Base-by-base conservation (phyloP, 1,140 invertebrate genomes). In the Rhagoletis pomonella region DNA sequence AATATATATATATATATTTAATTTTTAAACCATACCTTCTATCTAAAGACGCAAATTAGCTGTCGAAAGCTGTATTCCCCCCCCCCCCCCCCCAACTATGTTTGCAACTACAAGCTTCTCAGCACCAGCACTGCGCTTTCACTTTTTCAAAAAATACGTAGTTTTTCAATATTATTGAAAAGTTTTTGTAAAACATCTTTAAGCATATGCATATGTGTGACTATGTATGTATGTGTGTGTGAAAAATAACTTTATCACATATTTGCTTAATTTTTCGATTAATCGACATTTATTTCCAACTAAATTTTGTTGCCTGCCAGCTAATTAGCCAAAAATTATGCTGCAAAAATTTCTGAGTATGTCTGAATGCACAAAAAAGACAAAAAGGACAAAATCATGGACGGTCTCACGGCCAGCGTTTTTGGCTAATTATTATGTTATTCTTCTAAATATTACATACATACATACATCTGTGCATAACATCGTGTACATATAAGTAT, bases 391-490 rank as follows among this genome's bases (percentile, higher is more conserved):
- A 81, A 81, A 9, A 29, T n/a, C 47, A 44, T 81, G 73, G 73
- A 81, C 73, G 73, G 73, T 81, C 44, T 73, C 42, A 73, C 69
- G 69, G 69, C 73, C 73, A 81, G 73, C 47, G 19, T 81, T 81
- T 81, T 55, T 9, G 47, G 73, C 50, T 81, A 81, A 55, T 14
- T 77, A 47, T 77, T 77, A 47, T 47, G 44, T 77, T 77, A 29
- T 50, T 81, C 17, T 19, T 3, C n/a, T 55, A 9, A 81, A 19
- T 3, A n/a, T n/a, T 58, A 81, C 73, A 19, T 55, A 81, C n/a
- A n/a, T 81, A 19, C 17, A 55, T n/a, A 14, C 7, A 29, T 81
- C 42, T 2, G 42, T 77, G 62, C 9, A 59, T 59, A 12, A 7
- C 6, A 59, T 62, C 17, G 17, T 73, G 3, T 12, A 47, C 14